These are phyloP conservation scores for Microctonus aethiopoides DNA, from an alignment of 2,888 invertebrate species.

Conservation along the genomic window DNA sequence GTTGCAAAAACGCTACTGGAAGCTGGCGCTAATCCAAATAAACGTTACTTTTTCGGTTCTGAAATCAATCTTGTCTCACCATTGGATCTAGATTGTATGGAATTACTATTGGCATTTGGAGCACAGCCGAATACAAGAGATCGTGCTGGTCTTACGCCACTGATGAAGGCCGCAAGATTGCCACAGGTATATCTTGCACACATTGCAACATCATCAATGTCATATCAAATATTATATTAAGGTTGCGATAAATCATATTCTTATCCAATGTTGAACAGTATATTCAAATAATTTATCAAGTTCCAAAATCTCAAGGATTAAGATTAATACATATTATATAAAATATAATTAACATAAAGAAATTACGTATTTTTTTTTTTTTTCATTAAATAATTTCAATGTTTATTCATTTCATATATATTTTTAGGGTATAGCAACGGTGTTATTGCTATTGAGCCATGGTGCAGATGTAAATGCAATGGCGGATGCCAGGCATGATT, in stretches of 20 bases:
- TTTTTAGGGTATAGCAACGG: constrained; percentile 78
- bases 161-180: constrained; percentile 90
- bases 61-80: constrained; percentile 89
- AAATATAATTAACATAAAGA: too few relatives aligned
- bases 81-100: constrained; percentile 81
- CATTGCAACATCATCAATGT: neutral
- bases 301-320: neutral
- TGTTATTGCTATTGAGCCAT: constrained; percentile 79
- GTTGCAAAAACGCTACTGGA: constrained; percentile 80
- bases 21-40: constrained; percentile 90
- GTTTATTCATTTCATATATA: too few relatives aligned
- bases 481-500: constrained; percentile 87
- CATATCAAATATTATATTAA: neutral
- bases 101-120: constrained; percentile 84
- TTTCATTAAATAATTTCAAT: neutral
- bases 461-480: constrained; percentile 90
- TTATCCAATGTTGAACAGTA: neutral
- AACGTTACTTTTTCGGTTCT: constrained; percentile 90
- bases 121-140: constrained; percentile 90
- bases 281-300: neutral
- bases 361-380: too few relatives aligned
- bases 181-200: constrained; percentile 73
- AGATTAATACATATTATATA: too few relatives aligned
- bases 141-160: constrained; percentile 86
- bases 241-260: neutral